Percentiles rank a stretch among this genome's conserved stretches.
phyloP scores from a whole-genome alignment of 2,113 vertebrate species.

The Thalassarche chlororhynchos region DNA sequence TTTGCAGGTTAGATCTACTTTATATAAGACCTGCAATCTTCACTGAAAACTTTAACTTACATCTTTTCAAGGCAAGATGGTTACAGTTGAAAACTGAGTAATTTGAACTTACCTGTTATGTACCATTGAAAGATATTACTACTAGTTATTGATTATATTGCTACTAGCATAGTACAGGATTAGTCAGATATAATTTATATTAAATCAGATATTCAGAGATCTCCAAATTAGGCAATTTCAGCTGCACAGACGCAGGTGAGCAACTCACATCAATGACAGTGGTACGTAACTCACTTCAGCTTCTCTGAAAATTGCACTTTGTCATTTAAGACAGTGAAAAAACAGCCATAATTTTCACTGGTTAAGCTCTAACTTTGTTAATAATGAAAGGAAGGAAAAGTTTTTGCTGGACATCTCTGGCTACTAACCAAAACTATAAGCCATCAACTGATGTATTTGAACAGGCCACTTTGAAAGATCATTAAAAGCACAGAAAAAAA shows the following conservation, averaged over 20 bases:
- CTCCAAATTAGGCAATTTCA: not conserved
- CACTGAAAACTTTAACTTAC: not conserved
- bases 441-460: not conserved
- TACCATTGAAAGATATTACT: not conserved
- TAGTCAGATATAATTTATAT: not conserved
- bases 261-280: not conserved
- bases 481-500: not conserved
- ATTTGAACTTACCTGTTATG: not conserved
- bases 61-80: not conserved
- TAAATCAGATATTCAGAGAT: not conserved
- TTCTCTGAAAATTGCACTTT: not conserved
- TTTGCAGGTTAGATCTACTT: not conserved
- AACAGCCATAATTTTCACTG: not conserved
- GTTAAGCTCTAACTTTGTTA: not conserved
- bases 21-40: not conserved
- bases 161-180: not conserved
- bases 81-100: not conserved
- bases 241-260: not conserved
- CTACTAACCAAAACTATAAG: not conserved
- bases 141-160: not conserved
- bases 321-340: not conserved
- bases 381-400: not conserved
- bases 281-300: not conserved
- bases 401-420: not conserved
- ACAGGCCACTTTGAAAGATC: not conserved